Base-by-base conservation (phyloP, 1,140 invertebrate genomes). In the Brachionus plicatilis region DNA sequence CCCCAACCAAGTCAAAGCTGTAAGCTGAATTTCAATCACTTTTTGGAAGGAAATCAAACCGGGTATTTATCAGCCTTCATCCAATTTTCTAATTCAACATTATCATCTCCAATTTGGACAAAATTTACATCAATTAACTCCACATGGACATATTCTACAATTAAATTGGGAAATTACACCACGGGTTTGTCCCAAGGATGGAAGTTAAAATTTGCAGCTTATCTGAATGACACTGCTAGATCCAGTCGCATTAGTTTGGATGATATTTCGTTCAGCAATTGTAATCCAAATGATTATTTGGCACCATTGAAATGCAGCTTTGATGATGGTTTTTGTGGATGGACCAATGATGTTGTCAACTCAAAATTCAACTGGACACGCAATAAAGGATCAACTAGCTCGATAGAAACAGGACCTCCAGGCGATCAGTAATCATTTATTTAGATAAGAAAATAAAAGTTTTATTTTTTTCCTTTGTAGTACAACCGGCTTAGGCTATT, bases 271-370 rank as follows among this genome's bases (percentile, higher is more conserved):
- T 83, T 83, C 37, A 45, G 8, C 17, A 68, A 83, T 53, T 83
- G 82, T 56, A 83, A 68, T 47, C 47, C 65, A 29, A 56, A 47
- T 56, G 43, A 50, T 20, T 72, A 68, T 50, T 47, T 53, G 27
- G 37, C 53, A 2, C 29, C 68, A 17, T 17, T 87, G 20, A 43
- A 45, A n/a, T 89, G 88, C 85, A 85, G 86, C 72, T 89, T 89
- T 87, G 88, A 89, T 85, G 53, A 80, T 41, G 86, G 86, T 8
- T 84, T 87, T 11, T 88, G 88, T 84, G 85, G 83, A 41, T 88
- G 88, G 88, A 85, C 29, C 37, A 87, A 88, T 78, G 88, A 88
- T 76, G 43, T 50, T 65, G 66, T 65, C 41, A 87, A 87, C 80
- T 75, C 65, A 8, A 53, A 83, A 17, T 83, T 83, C 37, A 83